Evolutionary conservation across 2,888 invertebrate genomes (phyloP), one percentile per base, ranked within the genome.

Genomic region (Fissipunctia ypsillon): DNA sequence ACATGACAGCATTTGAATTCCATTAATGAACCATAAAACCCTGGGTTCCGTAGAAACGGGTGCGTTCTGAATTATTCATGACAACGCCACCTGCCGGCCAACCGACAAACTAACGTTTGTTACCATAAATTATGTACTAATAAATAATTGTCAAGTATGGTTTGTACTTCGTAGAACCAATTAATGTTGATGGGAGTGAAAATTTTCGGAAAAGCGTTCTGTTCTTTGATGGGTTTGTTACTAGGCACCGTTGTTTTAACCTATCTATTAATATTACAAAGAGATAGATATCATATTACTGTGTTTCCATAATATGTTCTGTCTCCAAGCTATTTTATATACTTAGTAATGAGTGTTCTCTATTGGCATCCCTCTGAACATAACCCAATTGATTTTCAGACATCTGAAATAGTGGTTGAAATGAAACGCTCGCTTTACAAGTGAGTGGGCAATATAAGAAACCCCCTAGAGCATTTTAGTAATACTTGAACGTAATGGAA

Each of bases 91-190:
- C 93, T 94, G 93, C 90, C 88, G 87, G 72, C 87, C 87, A 93
- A 93, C 93, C 90, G 93, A 89, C 92, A 87, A 87, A 92, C 90
- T 90, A 91, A 90, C 92, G 89, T 90, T 90, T 90, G 89, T 89
- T 83, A 73, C 76, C 85, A 85, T 87, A 87, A 87, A 88, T 88
- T 86, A 84, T 82, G 81, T 54, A 45, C 19, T 86, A 86, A 84
- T 88, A 89, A 88, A 90, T 90, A 88, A 88, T 89, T 86, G 67
- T 73, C 50, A n/a, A n/a, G n/a, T n/a, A n/a, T n/a, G 50, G 35
- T 54, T 59, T 64, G 25, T 35, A 28, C 31, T 73, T 78, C 71
- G 28, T 69, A 54, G 73, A 80, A 80, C 38, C 59, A 69, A 59
- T 61, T 81, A 65, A 7, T n/a, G 50, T 45, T 5, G 28, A 25